Percentiles rank a stretch among this genome's conserved stretches.
These are phyloP conservation scores for Heteronetta atricapilla DNA, from an alignment of 2,113 vertebrate species.

Conservation along the genomic window DNA sequence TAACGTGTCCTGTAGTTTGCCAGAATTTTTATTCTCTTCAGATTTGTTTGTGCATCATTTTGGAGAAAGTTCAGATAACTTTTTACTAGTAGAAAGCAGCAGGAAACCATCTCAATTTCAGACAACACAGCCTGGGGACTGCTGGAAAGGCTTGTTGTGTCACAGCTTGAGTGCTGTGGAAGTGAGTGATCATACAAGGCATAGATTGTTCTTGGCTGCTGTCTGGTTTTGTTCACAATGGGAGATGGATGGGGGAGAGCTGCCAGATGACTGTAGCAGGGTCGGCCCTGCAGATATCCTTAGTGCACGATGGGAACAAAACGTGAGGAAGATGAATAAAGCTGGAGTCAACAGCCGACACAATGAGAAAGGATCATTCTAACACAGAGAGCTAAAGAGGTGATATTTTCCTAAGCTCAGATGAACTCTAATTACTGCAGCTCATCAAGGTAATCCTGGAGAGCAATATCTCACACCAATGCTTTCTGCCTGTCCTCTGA, in stretches of 20 bases:
- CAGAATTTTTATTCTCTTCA: not conserved
- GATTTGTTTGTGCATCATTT: not conserved
- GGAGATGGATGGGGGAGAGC: not conserved
- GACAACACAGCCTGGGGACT: not conserved
- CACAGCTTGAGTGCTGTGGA: not conserved
- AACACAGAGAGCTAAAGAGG: not conserved
- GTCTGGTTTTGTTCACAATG: not conserved
- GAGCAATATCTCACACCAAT: not conserved
- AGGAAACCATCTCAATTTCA: not conserved
- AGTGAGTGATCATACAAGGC: not conserved
- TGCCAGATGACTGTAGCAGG: not conserved
- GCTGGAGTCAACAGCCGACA: not conserved
- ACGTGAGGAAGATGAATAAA: not conserved
- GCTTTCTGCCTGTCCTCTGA: not conserved
- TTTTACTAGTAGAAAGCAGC: not conserved
- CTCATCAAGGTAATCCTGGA: not conserved
- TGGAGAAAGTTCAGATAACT: not conserved
- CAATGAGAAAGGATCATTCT: not conserved
- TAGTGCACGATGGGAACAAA: not conserved
- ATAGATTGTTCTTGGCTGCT: not conserved
- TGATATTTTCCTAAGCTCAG: not conserved
- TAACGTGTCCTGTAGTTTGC: not conserved
- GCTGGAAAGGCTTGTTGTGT: not conserved
- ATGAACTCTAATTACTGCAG: not conserved
- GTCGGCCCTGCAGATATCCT: not conserved